Percentiles rank a stretch among this genome's conserved stretches.
Conservation (phyloP, 2,888 invertebrate species). For the Biston stratarius region DNA sequence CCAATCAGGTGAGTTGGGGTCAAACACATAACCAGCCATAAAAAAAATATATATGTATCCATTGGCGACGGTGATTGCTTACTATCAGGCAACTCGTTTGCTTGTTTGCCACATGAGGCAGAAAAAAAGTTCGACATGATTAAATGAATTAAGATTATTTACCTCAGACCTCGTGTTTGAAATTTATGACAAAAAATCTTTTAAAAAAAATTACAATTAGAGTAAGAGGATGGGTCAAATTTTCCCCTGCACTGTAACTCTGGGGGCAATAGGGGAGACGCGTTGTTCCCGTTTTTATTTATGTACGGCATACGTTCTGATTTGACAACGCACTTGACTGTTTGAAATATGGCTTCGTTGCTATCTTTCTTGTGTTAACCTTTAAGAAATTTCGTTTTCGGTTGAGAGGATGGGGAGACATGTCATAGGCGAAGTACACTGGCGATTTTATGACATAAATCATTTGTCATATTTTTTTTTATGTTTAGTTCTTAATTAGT, state of each 20-base stretch:
- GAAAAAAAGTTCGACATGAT: no score
- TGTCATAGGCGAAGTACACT: conserved; percentile 6
- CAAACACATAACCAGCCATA: no score
- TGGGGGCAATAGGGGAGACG: conserved; percentile 40
- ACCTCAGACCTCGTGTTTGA: no score
- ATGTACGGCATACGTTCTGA: conserved; percentile 65
- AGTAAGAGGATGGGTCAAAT: no score
- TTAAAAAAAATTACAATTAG: no score
- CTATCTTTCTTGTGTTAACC: conserved; percentile 40
- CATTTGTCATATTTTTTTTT: neutral
- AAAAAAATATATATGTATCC: no score
- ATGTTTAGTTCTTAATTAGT: neutral
- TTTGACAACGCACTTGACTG: conserved; percentile 62
- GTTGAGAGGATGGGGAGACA: conserved; percentile 17
- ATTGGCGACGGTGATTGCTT: no score
- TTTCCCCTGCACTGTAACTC: conserved; percentile 14
- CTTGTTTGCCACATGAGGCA: no score
- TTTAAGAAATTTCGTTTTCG: conserved; percentile 25
- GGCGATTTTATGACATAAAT: neutral
- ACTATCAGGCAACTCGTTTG: no score
- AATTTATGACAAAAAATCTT: no score
- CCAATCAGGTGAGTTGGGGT: no score
- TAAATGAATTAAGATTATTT: no score
- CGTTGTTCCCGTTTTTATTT: conserved; percentile 62
- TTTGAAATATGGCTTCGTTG: conserved; percentile 55